These are phyloP conservation scores for Rhynchotus rufescens DNA, from an alignment of 2,797 vertebrate genomes.

Conservation along the genomic window DNA sequence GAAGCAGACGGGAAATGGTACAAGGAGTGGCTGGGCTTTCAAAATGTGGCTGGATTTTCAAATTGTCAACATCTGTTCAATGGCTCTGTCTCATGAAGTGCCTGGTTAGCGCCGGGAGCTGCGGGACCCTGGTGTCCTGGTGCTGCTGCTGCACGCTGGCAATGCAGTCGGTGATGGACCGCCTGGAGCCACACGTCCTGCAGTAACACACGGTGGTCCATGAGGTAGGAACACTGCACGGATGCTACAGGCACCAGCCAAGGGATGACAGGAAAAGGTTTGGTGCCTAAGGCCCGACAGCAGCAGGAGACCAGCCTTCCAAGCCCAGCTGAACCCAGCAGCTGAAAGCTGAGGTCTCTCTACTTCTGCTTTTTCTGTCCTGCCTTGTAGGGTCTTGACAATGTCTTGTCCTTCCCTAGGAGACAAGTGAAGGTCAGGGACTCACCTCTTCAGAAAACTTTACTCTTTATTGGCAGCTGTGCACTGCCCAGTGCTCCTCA, in stretches of 20 bases:
- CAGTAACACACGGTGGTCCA: rapidly evolving
- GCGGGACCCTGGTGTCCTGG: rapidly evolving
- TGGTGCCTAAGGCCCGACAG: background rate
- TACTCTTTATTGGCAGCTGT: background rate
- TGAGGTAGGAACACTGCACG: background rate
- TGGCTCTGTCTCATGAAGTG: background rate
- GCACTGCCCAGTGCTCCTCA: rapidly evolving
- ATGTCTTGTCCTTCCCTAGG: background rate
- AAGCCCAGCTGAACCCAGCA: background rate
- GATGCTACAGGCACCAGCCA: background rate
- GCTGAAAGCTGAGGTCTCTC: background rate
- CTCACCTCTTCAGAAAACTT: background rate
- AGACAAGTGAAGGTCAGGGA: background rate
- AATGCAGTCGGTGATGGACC: rapidly evolving
- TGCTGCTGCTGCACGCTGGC: rapidly evolving
- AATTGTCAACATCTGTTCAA: background rate
- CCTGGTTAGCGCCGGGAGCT: background rate
- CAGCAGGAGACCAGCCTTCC: background rate
- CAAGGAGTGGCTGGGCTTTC: background rate
- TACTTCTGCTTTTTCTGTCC: background rate
- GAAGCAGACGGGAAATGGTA: background rate
- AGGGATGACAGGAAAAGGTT: background rate
- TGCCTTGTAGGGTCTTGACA: background rate
- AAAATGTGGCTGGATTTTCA: background rate
- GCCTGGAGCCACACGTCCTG: rapidly evolving